Evolutionary conservation across 2,113 vertebrate genomes (phyloP).

Genomic region (Narcine bancroftii): DNA sequence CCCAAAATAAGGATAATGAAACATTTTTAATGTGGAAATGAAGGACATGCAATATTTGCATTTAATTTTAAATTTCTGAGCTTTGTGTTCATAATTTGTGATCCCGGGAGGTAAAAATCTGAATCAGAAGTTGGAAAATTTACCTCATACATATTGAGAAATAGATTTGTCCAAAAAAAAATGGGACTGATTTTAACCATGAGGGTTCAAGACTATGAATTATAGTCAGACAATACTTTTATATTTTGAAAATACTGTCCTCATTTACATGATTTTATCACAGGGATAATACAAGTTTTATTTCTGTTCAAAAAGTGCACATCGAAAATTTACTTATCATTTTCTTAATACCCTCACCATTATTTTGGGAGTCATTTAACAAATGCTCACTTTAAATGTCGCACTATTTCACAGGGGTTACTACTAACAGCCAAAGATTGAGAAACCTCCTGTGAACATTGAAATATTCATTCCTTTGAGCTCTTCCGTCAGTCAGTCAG

Average conservation of each 20-base stretch:
- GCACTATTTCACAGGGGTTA: neutral
- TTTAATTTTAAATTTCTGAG: conserved; percentile 58
- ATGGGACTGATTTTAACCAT: neutral
- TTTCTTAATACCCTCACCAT: neutral
- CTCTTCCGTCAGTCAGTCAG: no score
- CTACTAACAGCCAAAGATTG: neutral
- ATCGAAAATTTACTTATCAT: neutral
- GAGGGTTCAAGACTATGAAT: neutral
- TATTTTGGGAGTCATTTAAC: neutral
- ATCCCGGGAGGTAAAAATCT: neutral
- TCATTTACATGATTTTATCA: neutral
- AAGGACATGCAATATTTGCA: conserved; percentile 72
- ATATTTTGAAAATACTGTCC: no score
- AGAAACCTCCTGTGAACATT: neutral
- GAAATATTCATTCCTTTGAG: no score
- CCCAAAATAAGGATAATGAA: no score
- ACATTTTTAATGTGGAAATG: no score
- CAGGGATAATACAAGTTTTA: neutral
- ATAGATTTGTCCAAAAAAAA: neutral
- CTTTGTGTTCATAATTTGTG: neutral
- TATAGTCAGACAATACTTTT: no score
- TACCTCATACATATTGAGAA: neutral
- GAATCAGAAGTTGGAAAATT: neutral
- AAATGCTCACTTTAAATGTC: neutral
- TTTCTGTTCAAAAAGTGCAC: neutral